These are phyloP conservation scores for Myotis planiceps DNA, from an alignment of 2,797 vertebrate species.

Conservation along the genomic window DNA sequence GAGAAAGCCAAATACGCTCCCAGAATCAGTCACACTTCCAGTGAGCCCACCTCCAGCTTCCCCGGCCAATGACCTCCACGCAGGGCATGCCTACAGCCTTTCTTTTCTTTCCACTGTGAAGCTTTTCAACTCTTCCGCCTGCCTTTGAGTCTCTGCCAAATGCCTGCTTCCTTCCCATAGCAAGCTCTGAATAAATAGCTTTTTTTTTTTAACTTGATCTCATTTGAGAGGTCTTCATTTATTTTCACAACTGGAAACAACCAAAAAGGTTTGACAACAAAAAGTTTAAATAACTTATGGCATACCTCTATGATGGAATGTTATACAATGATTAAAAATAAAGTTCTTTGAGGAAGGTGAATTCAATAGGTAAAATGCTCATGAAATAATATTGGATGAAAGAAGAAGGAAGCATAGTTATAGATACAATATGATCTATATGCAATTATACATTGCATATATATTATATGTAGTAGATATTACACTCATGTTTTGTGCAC, in stretches of 20 bases:
- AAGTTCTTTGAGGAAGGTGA: background rate
- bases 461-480: background rate
- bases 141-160: background rate
- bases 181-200: background rate
- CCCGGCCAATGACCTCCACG: background rate
- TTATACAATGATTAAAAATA: background rate
- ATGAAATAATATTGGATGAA: background rate
- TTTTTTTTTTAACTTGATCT: background rate
- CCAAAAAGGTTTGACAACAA: background rate
- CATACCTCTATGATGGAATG: background rate
- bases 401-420: background rate
- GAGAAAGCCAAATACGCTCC: background rate
- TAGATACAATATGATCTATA: background rate
- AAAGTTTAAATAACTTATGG: background rate
- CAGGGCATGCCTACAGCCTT: background rate
- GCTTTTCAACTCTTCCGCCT: background rate
- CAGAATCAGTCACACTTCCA: background rate
- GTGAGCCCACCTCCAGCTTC: background rate
- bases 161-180: background rate
- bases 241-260: background rate
- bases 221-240: background rate
- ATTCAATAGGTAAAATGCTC: background rate
- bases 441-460: background rate
- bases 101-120: background rate
- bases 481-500: background rate